Conservation (phyloP, 2,797 vertebrate species). For the Eleutherodactylus coqui region DNA sequence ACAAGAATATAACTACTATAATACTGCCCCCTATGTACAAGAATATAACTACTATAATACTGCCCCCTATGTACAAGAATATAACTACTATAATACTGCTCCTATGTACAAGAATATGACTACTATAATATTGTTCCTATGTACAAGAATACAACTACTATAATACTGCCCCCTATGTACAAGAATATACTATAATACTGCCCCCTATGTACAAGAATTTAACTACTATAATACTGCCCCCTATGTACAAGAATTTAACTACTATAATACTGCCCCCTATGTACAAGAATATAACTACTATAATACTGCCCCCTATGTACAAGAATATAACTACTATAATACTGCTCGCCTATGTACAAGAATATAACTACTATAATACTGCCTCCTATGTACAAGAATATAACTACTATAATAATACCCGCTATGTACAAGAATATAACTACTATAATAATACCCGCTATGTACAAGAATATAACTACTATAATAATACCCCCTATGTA, state of each 20-base stretch:
- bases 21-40: neutral
- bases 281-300: too few species aligned
- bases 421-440: neutral
- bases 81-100: too few species aligned
- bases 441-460: conserved; percentile 3
- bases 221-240: too few species aligned
- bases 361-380: conserved; percentile 16
- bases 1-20: neutral
- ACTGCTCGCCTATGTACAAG: neutral
- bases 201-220: too few species aligned
- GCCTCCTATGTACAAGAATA: neutral
- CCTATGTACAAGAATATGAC: too few species aligned
- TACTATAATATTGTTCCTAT: too few species aligned
- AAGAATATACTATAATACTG: neutral
- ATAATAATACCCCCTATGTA: neutral
- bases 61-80: too few species aligned
- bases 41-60: too few species aligned
- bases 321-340: conserved; percentile 6
- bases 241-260: too few species aligned
- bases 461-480: conserved; percentile 2
- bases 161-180: neutral
- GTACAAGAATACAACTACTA: neutral
- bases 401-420: neutral
- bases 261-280: too few species aligned
- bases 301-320: too few species aligned